Conservation (phyloP, 2,797 vertebrate species). For the Dermochelys coriacea region DNA sequence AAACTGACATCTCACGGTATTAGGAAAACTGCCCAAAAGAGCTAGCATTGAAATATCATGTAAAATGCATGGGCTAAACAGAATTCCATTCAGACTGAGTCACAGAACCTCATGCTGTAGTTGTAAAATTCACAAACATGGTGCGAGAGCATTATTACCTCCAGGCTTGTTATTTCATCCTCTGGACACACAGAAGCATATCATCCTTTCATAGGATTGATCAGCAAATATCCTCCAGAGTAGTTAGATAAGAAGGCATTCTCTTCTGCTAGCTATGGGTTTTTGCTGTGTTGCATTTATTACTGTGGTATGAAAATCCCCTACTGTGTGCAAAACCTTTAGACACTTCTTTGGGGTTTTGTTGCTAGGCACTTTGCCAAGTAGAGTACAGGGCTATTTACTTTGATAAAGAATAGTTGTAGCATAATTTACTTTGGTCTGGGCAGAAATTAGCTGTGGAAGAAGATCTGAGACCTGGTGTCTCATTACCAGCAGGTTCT, state of each 20-base stretch:
- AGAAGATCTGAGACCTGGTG: slow-evolving; percentile 78
- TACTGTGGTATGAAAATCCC: slow-evolving; percentile 73
- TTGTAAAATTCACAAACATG: slow-evolving; percentile 80
- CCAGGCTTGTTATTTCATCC: slow-evolving; percentile 80
- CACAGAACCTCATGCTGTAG: slow-evolving; percentile 76
- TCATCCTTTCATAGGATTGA: slow-evolving; percentile 80
- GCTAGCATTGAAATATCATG: slow-evolving; percentile 66
- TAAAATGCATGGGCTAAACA: slow-evolving; percentile 77
- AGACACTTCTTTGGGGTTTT: slow-evolving; percentile 69
- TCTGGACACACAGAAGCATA: slow-evolving; percentile 78
- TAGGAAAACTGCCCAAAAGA: slow-evolving; percentile 71
- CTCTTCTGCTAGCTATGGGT: slow-evolving; percentile 69
- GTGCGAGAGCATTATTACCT: slow-evolving; percentile 78
- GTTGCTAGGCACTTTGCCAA: slow-evolving; percentile 67
- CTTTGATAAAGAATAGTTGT: slow-evolving; percentile 76
- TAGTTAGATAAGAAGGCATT: slow-evolving; percentile 77
- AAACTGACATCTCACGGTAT: slow-evolving; percentile 45
- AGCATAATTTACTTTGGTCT: slow-evolving; percentile 75
- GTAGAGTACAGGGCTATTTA: slow-evolving; percentile 66
- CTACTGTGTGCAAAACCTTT: slow-evolving; percentile 67
- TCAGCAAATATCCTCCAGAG: slow-evolving; percentile 80
- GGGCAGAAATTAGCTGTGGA: slow-evolving; percentile 76
- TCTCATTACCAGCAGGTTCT: slow-evolving; percentile 78
- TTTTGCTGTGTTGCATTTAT: slow-evolving; percentile 78
- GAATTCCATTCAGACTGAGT: slow-evolving; percentile 77